Base-by-base conservation (phyloP, 2,888 invertebrate species). In the Vannuccia rotundouncinata region DNA sequence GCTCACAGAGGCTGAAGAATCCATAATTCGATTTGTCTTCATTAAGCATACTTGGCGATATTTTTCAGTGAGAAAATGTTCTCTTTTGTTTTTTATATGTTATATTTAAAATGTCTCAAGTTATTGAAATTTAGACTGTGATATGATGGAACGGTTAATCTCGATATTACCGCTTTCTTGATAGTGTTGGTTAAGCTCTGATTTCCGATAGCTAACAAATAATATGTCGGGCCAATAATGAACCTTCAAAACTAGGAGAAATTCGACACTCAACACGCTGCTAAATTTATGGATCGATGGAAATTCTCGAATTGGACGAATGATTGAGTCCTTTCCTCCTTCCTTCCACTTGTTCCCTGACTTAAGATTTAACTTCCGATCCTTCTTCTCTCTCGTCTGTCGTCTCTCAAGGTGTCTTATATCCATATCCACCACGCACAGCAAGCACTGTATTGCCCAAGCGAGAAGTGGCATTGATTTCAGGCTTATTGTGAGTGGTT, bases 1-100 rank as follows among this genome's bases (percentile, higher is more conserved):
- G 13, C 2, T n/a, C n/a, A n/a, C n/a, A 2, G 66, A 2, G 25
- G 22, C 66, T 27, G 25, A 66, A 22, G 66, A 66, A 22, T 66
- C 66, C 25, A 66, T 66, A 66, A 66, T 66, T 66, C 66, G 2
- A 66, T 66, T 66, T 66, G 66, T 66, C 66, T 66, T 66, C 66
- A 66, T 66, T 66, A 66, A 27, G 2, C 13, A 66, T 27, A 66
- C 66, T 66, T 66, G 22, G 66, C 66, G 66, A 66, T 66, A 66
- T 66, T 13, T 66, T 10, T 45, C n/a, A n/a, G n/a, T n/a, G n/a
- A n/a, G n/a, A n/a, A n/a, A n/a, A n/a, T n/a, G n/a, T n/a, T n/a
- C n/a, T n/a, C n/a, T n/a, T n/a, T n/a, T n/a, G n/a, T n/a, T n/a
- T n/a, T n/a, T n/a, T n/a, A n/a, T n/a, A n/a, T n/a, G n/a, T n/a